phyloP scores from a whole-genome alignment of 2,113 vertebrate species.

The Perca flavescens region DNA sequence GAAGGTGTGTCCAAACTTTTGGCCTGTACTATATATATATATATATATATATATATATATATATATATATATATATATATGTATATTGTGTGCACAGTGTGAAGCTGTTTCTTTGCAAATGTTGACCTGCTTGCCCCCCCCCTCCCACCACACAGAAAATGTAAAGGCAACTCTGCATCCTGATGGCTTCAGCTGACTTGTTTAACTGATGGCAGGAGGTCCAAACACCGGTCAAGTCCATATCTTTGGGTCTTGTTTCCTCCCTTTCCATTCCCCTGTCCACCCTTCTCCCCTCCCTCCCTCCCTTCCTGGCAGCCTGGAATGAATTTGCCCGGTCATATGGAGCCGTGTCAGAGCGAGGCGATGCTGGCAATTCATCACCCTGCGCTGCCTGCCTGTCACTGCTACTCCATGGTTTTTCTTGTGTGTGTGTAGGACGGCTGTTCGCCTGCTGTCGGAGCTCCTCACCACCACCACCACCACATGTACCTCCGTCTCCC shows the following conservation, averaged over 20 bases:
- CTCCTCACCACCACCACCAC: conserved; percentile 21
- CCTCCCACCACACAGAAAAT: not conserved
- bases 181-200: not conserved
- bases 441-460: conserved; percentile 56
- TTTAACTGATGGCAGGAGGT: conserved; percentile 9
- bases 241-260: conserved; percentile 21
- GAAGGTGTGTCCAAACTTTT: too few relatives aligned
- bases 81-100: too few relatives aligned
- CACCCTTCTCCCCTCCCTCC: not conserved
- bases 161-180: not conserved
- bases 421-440: not conserved
- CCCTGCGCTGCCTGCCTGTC: conserved; percentile 65
- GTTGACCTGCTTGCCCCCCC: too few relatives aligned
- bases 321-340: conserved; percentile 80
- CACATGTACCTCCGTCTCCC: conserved; percentile 15
- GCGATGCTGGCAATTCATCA: conserved; percentile 80
- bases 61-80: too few relatives aligned
- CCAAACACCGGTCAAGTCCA: conserved; percentile 12
- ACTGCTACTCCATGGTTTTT: conserved; percentile 27
- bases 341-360: conserved; percentile 72
- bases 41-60: too few relatives aligned
- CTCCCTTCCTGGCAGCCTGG: conserved; percentile 29
- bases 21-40: too few relatives aligned
- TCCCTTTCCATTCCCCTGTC: not conserved
- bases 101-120: too few relatives aligned